Evolutionary conservation across 2,888 invertebrate genomes (phyloP), one percentile per base, ranked within the genome.

Genomic region (Apamea epomidion): DNA sequence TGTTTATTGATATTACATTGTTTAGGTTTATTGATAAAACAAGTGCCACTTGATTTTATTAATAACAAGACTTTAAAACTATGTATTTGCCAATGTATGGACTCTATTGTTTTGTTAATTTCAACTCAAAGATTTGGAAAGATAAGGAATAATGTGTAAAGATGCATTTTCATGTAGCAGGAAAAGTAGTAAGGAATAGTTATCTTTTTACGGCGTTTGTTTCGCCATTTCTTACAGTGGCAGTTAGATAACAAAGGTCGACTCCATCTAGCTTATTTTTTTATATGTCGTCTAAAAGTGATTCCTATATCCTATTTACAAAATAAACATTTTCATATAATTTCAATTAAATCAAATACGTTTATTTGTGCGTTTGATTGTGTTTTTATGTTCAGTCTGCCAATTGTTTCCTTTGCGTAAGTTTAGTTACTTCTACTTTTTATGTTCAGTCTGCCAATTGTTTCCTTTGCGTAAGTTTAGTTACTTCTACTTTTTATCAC

Each of bases 401-500:
- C 18, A 60, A 58, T 72, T n/a, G n/a, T 60, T 12, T 60, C 37
- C 14, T 42, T 42, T n/a, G 12, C 8, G 2, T 37, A n/a, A n/a
- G 18, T 58, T n/a, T 37, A 1, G 18, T 8, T 32, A 25, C 10
- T 58, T 16, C 16, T 71, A 25, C 32, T 64, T 65, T 77, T 71
- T 77, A 67, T 71, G n/a, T n/a, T 37, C 32, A 10, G 10, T 72
- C 71, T 42, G 72, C 4, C 18, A 60, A 58, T 72, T n/a, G n/a
- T 60, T 12, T 60, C 37, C 14, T 42, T 42, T n/a, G 12, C 8
- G 2, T 37, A n/a, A n/a, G 18, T 58, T n/a, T 37, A 1, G 18
- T 8, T 32, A 25, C 10, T 58, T 16, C 16, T 71, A 25, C 32
- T 64, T 65, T 77, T 71, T 77, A 67, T 71, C 21, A 48, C 62